These are phyloP conservation scores for Heliconius hermathena DNA, from an alignment of 1,140 invertebrate species.

Conservation along the genomic window DNA sequence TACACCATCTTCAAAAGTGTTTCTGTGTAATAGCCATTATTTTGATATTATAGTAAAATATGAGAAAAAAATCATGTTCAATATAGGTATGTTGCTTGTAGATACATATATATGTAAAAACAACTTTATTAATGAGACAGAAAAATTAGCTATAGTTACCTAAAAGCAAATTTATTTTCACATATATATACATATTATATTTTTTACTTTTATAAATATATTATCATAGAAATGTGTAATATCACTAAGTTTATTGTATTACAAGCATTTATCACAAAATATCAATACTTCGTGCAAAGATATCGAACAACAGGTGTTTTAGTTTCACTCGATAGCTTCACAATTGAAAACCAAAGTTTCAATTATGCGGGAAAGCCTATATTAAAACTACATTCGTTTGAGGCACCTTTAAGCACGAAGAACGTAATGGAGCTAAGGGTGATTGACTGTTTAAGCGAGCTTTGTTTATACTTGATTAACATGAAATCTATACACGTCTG, in stretches of 20 bases:
- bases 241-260: background rate
- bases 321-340: constrained; percentile 13
- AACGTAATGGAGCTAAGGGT: constrained; percentile 1
- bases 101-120: no score
- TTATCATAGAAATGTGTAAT: background rate
- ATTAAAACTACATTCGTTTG: constrained; percentile 24
- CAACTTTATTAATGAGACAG: no score
- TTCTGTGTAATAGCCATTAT: background rate
- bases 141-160: no score
- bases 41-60: background rate
- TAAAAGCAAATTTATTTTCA: no score
- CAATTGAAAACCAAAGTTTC: constrained; percentile 19
- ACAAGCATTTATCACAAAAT: background rate
- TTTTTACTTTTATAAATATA: background rate
- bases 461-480: constrained; percentile 19
- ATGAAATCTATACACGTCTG: background rate
- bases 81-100: no score
- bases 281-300: background rate
- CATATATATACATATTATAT: no score
- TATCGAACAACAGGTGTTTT: constrained; percentile 18
- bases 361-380: constrained; percentile 24
- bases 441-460: constrained; percentile 13
- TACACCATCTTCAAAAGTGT: background rate
- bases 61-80: background rate
- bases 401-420: constrained; percentile 19